phyloP scores from a whole-genome alignment of 2,113 vertebrate genomes.

The Mohoua ochrocephala region DNA sequence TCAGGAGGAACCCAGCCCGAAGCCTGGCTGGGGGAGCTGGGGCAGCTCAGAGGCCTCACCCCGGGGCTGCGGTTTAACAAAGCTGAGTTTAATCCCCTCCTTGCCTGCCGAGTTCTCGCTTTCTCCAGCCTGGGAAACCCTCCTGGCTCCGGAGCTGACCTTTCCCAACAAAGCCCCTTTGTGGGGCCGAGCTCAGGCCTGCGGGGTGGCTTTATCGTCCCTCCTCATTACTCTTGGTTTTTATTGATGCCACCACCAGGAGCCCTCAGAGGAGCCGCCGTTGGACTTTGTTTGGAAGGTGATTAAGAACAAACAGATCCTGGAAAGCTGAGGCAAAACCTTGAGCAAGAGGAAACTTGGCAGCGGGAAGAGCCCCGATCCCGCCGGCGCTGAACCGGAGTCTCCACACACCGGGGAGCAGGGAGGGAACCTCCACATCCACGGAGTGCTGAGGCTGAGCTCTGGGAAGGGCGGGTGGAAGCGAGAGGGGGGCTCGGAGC shows the following conservation, averaged over 20 bases:
- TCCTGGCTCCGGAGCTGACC: not conserved
- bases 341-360: not conserved
- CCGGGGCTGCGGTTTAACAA: not conserved
- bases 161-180: conserved; percentile 29
- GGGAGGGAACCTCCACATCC: not conserved
- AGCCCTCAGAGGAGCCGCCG: not conserved
- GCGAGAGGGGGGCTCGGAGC: not conserved
- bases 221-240: not conserved
- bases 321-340: not conserved
- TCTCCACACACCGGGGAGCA: not conserved
- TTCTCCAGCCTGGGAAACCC: not conserved
- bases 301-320: not conserved
- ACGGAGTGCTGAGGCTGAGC: accelerated
- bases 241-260: not conserved
- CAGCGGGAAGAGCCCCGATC: not conserved
- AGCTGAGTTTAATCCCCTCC: not conserved
- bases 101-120: not conserved
- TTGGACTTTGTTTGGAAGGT: conserved; percentile 3
- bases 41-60: not conserved
- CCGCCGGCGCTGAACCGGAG: accelerated
- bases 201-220: not conserved
- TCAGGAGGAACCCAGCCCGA: not conserved
- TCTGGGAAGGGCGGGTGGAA: not conserved
- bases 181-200: not conserved
- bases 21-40: not conserved